Evolutionary conservation across 2,888 invertebrate species (phyloP), one percentile per base, ranked within the genome.

Genomic region (Hirtodrosophila duncani): DNA sequence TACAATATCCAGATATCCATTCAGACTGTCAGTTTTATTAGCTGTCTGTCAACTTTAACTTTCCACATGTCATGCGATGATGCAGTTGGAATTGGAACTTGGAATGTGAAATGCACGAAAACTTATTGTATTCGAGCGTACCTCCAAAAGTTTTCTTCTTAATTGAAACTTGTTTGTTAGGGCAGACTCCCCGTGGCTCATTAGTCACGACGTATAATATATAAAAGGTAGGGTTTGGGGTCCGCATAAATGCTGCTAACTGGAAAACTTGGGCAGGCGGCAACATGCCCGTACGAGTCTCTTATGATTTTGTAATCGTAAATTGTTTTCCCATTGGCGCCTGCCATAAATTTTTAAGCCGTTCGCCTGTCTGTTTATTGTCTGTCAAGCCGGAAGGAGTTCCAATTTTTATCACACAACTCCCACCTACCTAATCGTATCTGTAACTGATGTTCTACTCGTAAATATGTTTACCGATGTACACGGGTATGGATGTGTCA

Each of bases 11-110:
- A 11, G 67, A 83, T 56, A 84, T 85, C 82, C 80, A 81, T 83
- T 79, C 79, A 71, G 68, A 68, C 78, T 85, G 85, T 85, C 85
- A 85, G 82, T 84, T 70, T 70, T 81, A 78, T 81, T 81, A 70
- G 81, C 63, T 52, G 65, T 51, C 69, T 80, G 80, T 77, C 74
- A 77, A 78, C 67, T 58, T 57, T 52, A 67, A 70, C 70, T 75
- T 81, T 78, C 61, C 79, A 58, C 75, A 63, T 78, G 77, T 78
- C 77, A 78, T 78, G 81, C 81, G 55, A 58, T 78, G 67, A 44
- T 78, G 78, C 71, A 78, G 71, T 69, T 37, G 31, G 36, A 38
- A 55, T 68, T 72, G 26, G 14, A 26, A 57, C 52, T 41, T 48
- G 18, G 48, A 55, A 56, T 60, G 63, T 81, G 69, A 82, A 77